phyloP scores from a whole-genome alignment of 2,888 invertebrate species.

The Mamestra brassicae region DNA sequence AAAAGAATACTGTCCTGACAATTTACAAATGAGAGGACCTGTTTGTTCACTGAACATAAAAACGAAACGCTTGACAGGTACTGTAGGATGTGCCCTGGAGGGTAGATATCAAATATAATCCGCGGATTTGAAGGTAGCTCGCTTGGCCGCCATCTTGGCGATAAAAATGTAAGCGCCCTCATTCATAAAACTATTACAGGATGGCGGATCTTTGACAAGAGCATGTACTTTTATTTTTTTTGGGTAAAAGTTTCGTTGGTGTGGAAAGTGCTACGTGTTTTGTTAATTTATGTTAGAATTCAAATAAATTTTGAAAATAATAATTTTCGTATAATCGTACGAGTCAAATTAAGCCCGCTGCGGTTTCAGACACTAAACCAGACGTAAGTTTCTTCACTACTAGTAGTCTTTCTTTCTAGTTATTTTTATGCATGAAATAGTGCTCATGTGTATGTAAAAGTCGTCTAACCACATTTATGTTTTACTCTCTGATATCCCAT shows the following conservation, averaged over 20 bases:
- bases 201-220: conserved; percentile 1
- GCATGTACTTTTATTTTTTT: conserved; percentile 2
- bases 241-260: background rate
- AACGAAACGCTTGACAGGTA: conserved; percentile 57
- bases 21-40: conserved; percentile 44
- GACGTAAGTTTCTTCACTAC: no score
- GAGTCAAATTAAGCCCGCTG: no score
- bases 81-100: conserved; percentile 31
- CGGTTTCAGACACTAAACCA: no score
- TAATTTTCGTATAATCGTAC: background rate
- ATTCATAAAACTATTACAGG: conserved; percentile 52
- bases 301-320: background rate
- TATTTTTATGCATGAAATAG: no score
- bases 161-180: conserved; percentile 70
- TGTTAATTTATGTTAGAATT: background rate
- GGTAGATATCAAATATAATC: conserved; percentile 60
- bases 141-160: conserved; percentile 55
- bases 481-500: no score
- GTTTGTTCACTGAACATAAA: conserved; percentile 57
- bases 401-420: no score
- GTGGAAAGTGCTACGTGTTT: background rate
- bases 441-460: no score
- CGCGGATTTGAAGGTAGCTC: conserved; percentile 46
- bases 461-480: no score
- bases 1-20: conserved; percentile 7